phyloP scores from a whole-genome alignment of 2,888 invertebrate genomes.

The Bellardia bayeri region DNA sequence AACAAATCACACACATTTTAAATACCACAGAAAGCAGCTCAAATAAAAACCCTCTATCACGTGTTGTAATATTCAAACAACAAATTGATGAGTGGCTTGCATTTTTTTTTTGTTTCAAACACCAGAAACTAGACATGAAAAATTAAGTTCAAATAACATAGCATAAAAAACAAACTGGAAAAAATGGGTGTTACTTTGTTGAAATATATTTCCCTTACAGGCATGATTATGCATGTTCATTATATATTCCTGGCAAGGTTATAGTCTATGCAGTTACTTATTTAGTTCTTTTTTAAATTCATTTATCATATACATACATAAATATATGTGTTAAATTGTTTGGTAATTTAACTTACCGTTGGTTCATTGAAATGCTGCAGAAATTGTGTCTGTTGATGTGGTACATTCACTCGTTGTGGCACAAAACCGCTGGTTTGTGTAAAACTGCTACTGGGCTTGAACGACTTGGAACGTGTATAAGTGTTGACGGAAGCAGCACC shows the following conservation, averaged over 20 bases:
- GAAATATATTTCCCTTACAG: constrained; percentile 15
- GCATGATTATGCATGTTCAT: constrained; percentile 26
- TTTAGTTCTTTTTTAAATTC: background rate
- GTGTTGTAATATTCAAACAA: constrained; percentile 68
- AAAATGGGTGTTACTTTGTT: constrained; percentile 36
- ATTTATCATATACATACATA: background rate
- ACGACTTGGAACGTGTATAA: constrained; percentile 81
- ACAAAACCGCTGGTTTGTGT: constrained; percentile 76
- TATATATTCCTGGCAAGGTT: constrained; percentile 60
- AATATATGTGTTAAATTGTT: background rate
- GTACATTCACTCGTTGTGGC: constrained; percentile 81
- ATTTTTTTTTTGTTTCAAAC: constrained; percentile 1
- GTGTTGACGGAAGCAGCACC: constrained; percentile 62
- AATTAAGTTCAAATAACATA: constrained; percentile 18
- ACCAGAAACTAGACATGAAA: constrained; percentile 16
- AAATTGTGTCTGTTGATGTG: constrained; percentile 84
- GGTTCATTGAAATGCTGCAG: constrained; percentile 83
- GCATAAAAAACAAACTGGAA: constrained; percentile 7
- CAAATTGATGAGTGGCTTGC: constrained; percentile 55
- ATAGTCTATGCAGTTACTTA: background rate
- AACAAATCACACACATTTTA: constrained; percentile 10
- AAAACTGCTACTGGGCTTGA: constrained; percentile 78
- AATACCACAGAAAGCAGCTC: background rate
- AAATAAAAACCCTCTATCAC: constrained; percentile 4
- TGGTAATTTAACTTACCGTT: constrained; percentile 77